A percentile compares a stretch with the other conserved stretches of the same genome.
These are phyloP conservation scores for Propithecus coquereli DNA, from an alignment of 2,113 vertebrate genomes.

Conservation along the genomic window DNA sequence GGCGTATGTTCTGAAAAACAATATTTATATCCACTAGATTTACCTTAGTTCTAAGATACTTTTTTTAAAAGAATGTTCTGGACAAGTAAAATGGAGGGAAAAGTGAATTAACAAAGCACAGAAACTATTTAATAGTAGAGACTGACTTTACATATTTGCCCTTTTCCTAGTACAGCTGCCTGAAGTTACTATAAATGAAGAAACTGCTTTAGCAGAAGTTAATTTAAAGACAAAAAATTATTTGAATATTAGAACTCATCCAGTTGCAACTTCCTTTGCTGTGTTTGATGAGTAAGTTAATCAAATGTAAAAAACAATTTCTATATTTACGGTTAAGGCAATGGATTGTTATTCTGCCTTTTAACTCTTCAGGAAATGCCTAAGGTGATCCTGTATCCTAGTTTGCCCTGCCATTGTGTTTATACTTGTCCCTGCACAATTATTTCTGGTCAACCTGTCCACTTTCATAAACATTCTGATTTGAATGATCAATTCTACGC, in stretches of 20 bases:
- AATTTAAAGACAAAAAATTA: conserved; percentile 86
- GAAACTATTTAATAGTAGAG: neutral
- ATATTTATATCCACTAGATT: neutral
- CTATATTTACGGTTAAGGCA: neutral
- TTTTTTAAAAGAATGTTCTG: neutral
- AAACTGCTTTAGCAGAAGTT: conserved; percentile 90
- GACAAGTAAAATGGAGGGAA: neutral
- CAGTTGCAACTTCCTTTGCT: conserved; percentile 91
- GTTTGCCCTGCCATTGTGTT: neutral
- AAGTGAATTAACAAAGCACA: neutral
- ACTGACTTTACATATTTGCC: neutral
- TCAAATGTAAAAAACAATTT: neutral
- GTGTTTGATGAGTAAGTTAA: conserved; percentile 94
- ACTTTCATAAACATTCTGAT: neutral
- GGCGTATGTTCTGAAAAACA: neutral
- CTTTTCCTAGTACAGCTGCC: conserved; percentile 88
- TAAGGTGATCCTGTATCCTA: neutral
- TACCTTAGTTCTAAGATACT: neutral
- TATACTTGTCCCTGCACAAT: neutral
- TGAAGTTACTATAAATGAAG: conserved; percentile 88
- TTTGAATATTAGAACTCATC: conserved; percentile 88
- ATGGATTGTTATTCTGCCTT: neutral
- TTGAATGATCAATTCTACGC: neutral
- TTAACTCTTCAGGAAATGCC: neutral
- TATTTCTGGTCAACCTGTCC: neutral